These are phyloP conservation scores for Leptinotarsa defecta DNA, from an alignment of 1,140 invertebrate genomes.

Conservation along the genomic window DNA sequence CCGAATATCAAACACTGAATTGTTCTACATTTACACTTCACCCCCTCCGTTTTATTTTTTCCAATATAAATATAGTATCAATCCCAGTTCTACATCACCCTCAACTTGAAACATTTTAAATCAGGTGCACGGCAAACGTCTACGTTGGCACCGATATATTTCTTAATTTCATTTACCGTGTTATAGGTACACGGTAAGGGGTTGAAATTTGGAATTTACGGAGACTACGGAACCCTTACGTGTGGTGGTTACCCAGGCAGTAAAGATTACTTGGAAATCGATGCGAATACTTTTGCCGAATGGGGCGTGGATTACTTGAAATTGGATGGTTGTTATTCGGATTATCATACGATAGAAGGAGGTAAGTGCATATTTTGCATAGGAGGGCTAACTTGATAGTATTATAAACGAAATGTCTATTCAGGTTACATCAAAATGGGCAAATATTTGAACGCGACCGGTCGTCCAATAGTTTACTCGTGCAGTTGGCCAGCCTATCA, in stretches of 20 bases:
- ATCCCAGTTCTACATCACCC: too few relatives aligned
- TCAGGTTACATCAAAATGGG: conserved; percentile 50
- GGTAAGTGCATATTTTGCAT: conserved; percentile 51
- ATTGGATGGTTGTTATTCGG: conserved; percentile 83
- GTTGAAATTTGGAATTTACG: conserved; percentile 87
- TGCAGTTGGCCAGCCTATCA: conserved; percentile 90
- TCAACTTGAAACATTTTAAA: too few relatives aligned
- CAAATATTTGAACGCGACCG: conserved; percentile 72
- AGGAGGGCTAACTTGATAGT: not conserved
- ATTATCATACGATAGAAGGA: conserved; percentile 62
- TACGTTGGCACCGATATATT: not conserved
- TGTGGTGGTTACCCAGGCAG: conserved; percentile 87
- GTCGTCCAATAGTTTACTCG: conserved; percentile 83
- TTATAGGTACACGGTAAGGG: conserved; percentile 76
- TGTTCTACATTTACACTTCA: too few relatives aligned
- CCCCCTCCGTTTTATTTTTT: too few relatives aligned
- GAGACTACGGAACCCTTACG: conserved; percentile 83
- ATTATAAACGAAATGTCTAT: conserved; percentile 12
- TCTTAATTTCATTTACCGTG: not conserved
- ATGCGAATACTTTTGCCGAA: conserved; percentile 82
- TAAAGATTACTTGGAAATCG: conserved; percentile 72
- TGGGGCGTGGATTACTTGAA: conserved; percentile 92
- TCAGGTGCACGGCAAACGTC: too few relatives aligned
- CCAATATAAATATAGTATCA: too few relatives aligned
- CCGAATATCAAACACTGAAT: too few relatives aligned